Evolutionary conservation across 2,888 invertebrate genomes (phyloP), one percentile per base, ranked within the genome.

Genomic region (Agrotis exclamationis): DNA sequence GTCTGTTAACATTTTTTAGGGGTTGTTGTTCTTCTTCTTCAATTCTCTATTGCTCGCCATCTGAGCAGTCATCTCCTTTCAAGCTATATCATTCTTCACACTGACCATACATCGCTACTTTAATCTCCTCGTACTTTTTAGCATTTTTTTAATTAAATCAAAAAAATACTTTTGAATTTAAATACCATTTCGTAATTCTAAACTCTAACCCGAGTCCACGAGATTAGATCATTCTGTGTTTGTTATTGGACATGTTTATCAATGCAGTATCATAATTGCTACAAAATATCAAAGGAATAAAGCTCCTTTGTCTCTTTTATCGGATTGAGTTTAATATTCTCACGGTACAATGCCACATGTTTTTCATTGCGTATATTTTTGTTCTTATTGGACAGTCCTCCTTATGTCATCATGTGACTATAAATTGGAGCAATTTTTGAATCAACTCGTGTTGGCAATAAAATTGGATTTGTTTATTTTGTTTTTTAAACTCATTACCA

Each of bases 281-380:
- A 80, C 57, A 82, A 76, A 85, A 83, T 76, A 78, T 80, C 64
- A 75, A 76, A 69, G 74, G 83, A 89, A 90, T 88, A 87, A 84
- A 82, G 85, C 80, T 85, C 82, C 89, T 89, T 91, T 93, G 91
- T 92, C 82, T 89, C 86, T 90, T 90, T 90, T 91, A 90, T 93
- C 90, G 86, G 83, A 90, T 89, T 91, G 87, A 85, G 82, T 89
- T 92, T 91, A 90, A 92, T 90, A 90, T 95, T 96, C 96, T 94
- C 95, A 96, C 95, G 95, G 91, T 90, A 87, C 84, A 79, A 79
- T 75, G 89, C 94, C 96, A 95, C 93, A 95, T 95, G 95, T 94
- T 94, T 92, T 92, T 92, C 92, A 92, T 89, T 91, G 93, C 92
- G 90, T 88, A 87, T 93, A 92, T 91, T 93, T 95, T 94, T 94